Evolutionary conservation across 2,113 vertebrate species (phyloP), one percentile per base, ranked within the genome.

Genomic region (Dasypus novemcinctus): DNA sequence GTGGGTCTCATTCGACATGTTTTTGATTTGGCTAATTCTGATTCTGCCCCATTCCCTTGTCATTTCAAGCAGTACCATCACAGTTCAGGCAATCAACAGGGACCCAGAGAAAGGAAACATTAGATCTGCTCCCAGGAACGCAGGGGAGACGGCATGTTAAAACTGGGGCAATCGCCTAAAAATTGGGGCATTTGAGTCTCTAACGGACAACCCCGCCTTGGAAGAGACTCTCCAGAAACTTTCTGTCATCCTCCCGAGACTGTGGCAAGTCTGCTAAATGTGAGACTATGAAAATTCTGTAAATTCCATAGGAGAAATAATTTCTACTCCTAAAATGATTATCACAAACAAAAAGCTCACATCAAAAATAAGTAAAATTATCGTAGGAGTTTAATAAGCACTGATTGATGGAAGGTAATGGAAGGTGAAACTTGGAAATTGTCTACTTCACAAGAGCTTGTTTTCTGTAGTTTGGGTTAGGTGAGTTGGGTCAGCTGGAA

Each of bases 81-180:
- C n/a, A 94, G 95, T 94, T 97, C 64, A 72, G 0, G 7, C 79
- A 94, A 96, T 88, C 92, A 90, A 74, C 76, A 79, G 83, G 82
- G 75, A 95, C 88, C 38, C 54, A 41, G 71, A 63, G 86, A 49
- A 46, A 87, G 87, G 79, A 78, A 96, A 85, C 49, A 61, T 5
- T 29, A 38, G 33, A 84, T 90, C 87, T 91, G 79, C 75, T 86
- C 33, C 57, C 36, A 6, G 54, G 88, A 94, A 89, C 18, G 2
- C 71, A 90, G 61, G 61, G 57, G 69, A 97, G 86, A 87, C 27
- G 76, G 76, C 91, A 52, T 27, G 71, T 89, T 89, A 82, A 97
- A 95, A 96, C 64, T 92, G 52, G 66, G 94, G 66, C 93, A 87
- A 41, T 85, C 0, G 20, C 31, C 76, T 92, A 52, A 87, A 88